Base-by-base conservation (phyloP, 2,113 vertebrate species). In the Oreochromis tanganicae region DNA sequence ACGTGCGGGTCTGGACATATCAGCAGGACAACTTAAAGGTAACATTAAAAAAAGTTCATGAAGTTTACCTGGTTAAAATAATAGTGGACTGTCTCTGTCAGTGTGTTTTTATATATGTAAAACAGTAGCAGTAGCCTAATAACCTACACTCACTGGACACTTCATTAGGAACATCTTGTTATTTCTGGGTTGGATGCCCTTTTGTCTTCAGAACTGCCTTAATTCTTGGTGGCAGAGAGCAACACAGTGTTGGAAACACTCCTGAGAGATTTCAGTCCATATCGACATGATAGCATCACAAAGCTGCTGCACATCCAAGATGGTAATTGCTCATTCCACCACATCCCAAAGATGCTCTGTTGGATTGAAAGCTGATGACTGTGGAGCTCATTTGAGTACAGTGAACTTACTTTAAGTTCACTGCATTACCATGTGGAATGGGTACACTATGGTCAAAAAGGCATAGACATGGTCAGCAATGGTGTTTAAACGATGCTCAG, bases 1-100 rank as follows among this genome's bases (percentile, higher is more conserved):
- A 0, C 0, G 1, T 0, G 9, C 3, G 0, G 7, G 1, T 38
- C 63, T 21, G 19, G 36, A 41, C 11, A 7, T 14, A 41, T 41
- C 36, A 41, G 63, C 63, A 21, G 4, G 4, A 41, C 9, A 68
- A 68, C 63, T 68, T 63, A 21, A 68, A 21, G 63, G 34, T 68
- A 41, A 41, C 34, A 3, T 38, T n/a, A 68, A 41, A 68, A n/a
- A 68, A 68, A 41, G 8, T 9, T 36, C 6, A 68, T 68, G 19
- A 68, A 68, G 7, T 41, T 41, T 0, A 41, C 7, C 34, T 68
- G 36, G 11, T 68, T 41, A 41, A 41, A 41, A 21, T 5, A 2
- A 68, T 21, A 21, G 19, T 38, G 1, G 4, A 68, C 34, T 21
- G 34, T 5, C 63, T 66, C 34, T 38, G 19, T 41, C 63, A 41